Conservation (phyloP, 2,797 vertebrate genomes). For the Urophycis tenuis region DNA sequence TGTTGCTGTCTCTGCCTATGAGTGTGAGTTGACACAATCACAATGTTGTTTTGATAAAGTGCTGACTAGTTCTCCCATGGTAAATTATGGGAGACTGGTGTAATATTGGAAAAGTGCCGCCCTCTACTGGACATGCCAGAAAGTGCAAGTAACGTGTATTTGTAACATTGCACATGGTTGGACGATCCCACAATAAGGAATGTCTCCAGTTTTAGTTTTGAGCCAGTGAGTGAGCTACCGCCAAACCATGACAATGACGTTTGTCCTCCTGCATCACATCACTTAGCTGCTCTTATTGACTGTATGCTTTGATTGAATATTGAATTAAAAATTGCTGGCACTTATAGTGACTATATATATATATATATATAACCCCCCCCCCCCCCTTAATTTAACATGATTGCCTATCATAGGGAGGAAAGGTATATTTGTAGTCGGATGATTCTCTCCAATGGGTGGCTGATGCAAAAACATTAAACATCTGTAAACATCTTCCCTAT, state of each 20-base stretch:
- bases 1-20: background rate
- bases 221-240: background rate
- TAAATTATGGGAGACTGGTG: background rate
- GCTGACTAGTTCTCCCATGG: conserved; percentile 10
- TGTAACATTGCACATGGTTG: background rate
- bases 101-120: conserved; percentile 20
- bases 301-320: background rate
- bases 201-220: background rate
- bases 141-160: background rate
- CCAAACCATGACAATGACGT: background rate
- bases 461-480: background rate
- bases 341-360: background rate
- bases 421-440: background rate
- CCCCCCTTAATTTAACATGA: background rate
- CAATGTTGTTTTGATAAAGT: background rate
- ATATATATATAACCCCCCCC: no score
- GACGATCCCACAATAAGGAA: background rate
- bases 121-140: conserved; percentile 47
- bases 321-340: no score
- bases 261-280: no score
- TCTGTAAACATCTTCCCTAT: background rate
- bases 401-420: background rate
- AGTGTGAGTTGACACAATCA: background rate
- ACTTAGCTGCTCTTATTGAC: background rate
- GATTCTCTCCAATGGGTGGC: background rate